phyloP scores from a whole-genome alignment of 2,797 vertebrate species.

The Phoeniculus purpureus region DNA sequence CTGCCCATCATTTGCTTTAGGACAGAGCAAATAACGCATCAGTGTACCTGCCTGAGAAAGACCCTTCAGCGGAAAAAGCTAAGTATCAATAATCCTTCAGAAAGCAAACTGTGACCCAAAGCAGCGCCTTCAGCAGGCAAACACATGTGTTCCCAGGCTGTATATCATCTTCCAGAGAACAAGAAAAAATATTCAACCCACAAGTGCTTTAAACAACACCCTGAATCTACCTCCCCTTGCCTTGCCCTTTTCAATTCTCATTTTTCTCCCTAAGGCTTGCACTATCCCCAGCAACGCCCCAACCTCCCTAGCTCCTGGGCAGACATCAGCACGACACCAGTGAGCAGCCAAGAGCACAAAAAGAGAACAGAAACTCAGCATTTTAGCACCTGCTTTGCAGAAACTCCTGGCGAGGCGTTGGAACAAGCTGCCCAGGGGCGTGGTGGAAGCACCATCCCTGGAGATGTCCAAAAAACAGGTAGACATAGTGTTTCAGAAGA shows the following conservation, averaged over 20 bases:
- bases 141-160: neutral
- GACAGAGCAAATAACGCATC: neutral
- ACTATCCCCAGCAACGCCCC: neutral
- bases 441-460: too few relatives aligned
- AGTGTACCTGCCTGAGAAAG: neutral
- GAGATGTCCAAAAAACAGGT: too few relatives aligned
- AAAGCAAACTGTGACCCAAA: neutral
- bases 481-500: too few relatives aligned
- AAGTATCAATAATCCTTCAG: neutral
- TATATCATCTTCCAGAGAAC: neutral
- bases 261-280: fast-evolving
- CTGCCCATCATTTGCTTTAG: neutral
- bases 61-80: neutral
- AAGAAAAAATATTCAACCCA: neutral
- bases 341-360: neutral
- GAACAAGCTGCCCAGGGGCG: too few relatives aligned
- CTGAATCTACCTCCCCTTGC: neutral
- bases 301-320: neutral
- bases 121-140: neutral
- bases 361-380: neutral
- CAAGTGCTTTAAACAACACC: neutral
- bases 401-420: neutral
- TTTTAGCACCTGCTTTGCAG: neutral
- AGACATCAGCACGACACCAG: neutral
- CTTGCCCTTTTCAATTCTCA: neutral